Conservation (phyloP, 2,797 vertebrate genomes). For the Parambassis ranga region DNA sequence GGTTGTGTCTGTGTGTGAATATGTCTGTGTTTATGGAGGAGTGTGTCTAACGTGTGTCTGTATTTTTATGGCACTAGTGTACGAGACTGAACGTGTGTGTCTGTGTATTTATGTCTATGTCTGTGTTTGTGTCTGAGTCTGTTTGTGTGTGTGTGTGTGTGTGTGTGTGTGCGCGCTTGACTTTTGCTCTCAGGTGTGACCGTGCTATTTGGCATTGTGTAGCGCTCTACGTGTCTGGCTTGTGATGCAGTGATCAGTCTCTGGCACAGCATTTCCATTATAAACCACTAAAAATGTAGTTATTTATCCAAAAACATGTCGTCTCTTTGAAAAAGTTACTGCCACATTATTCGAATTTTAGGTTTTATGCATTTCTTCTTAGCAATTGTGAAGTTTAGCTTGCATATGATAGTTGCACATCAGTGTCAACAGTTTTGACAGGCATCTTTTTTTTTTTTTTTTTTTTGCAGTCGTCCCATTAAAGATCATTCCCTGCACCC, state of each 20-base stretch:
- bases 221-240: constrained; percentile 27
- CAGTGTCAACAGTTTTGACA: no score
- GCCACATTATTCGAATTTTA: neutral
- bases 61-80: neutral
- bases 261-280: constrained; percentile 8
- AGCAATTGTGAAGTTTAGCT: no score
- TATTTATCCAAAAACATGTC: neutral
- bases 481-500: no score
- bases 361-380: no score
- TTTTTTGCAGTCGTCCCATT: no score
- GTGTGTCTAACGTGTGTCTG: constrained; percentile 17
- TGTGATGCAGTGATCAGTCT: constrained; percentile 14
- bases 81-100: constrained; percentile 19
- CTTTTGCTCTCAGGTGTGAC: constrained; percentile 62
- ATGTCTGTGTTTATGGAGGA: constrained; percentile 31
- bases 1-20: constrained; percentile 25
- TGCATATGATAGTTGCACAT: no score
- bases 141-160: constrained; percentile 9
- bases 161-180: constrained; percentile 21
- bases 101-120: constrained; percentile 13
- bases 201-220: constrained; percentile 31
- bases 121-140: constrained; percentile 51
- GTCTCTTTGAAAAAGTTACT: neutral
- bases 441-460: no score
- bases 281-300: neutral